phyloP scores from a whole-genome alignment of 2,113 vertebrate species.

The Phocoena phocoena region DNA sequence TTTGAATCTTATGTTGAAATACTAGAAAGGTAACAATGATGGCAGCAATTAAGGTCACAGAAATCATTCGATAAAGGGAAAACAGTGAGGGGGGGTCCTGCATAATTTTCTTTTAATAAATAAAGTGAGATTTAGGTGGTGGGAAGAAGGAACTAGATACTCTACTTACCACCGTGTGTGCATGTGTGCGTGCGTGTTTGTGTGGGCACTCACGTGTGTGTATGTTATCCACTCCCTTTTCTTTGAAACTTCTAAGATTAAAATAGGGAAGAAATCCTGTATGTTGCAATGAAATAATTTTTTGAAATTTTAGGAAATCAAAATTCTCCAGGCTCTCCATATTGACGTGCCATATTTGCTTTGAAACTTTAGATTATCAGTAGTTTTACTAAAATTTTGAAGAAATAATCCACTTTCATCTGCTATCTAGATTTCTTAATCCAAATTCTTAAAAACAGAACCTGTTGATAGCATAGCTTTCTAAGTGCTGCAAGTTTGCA shows the following conservation, averaged over 20 bases:
- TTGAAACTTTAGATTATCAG: constrained; percentile 71
- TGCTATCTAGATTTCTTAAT: constrained; percentile 39
- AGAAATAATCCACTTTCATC: constrained; percentile 51
- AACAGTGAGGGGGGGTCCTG: no score
- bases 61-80: no score
- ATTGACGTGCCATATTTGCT: constrained; percentile 80
- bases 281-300: constrained; percentile 66
- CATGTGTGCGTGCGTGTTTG: no score
- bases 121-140: no score
- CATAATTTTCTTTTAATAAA: no score
- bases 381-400: constrained; percentile 59
- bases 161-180: background rate
- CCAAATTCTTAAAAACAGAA: constrained; percentile 18
- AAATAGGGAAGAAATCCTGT: constrained; percentile 52
- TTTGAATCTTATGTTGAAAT: no score
- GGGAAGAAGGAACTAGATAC: background rate
- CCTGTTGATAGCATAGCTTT: constrained; percentile 48
- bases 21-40: no score
- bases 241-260: constrained; percentile 55
- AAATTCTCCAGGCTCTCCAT: constrained; percentile 63
- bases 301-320: constrained; percentile 65
- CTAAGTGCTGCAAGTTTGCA: constrained; percentile 59
- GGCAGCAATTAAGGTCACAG: no score
- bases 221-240: background rate
- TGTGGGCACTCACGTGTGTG: background rate